Evolutionary conservation across 2,888 invertebrate species (phyloP).

Genomic region (Asteroscopus sphinx): DNA sequence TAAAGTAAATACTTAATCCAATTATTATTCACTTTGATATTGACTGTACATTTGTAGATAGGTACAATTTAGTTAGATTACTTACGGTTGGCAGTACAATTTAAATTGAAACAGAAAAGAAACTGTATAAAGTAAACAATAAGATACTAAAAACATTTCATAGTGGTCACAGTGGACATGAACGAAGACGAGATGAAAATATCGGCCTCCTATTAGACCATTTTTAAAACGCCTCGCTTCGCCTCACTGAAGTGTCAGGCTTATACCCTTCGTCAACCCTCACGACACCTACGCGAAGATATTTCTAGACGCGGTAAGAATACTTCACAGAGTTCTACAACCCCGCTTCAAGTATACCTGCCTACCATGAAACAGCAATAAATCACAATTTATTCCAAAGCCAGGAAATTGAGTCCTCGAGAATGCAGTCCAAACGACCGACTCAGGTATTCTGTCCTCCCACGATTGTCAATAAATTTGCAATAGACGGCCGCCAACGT

Average conservation of each 20-base stretch:
- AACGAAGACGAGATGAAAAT: no score
- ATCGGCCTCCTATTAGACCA: neutral
- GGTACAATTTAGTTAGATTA: no score
- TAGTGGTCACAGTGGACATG: no score
- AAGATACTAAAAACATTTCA: no score
- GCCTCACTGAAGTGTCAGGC: neutral
- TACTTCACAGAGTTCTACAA: neutral
- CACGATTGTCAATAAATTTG: constrained; percentile 53
- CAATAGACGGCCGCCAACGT: constrained; percentile 45
- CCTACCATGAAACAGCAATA: constrained; percentile 15
- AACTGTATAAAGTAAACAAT: no score
- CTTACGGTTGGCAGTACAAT: no score
- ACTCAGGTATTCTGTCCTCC: constrained; percentile 35
- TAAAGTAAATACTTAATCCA: no score
- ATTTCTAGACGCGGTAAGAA: neutral
- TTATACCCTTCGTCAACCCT: neutral
- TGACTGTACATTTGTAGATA: no score
- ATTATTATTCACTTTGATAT: no score
- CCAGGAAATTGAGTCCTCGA: constrained; percentile 37
- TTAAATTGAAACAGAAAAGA: no score
- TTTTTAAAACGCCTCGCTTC: neutral
- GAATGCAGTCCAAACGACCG: constrained; percentile 43
- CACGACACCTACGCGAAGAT: neutral
- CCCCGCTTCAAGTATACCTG: neutral
- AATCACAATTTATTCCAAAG: constrained; percentile 27